Evolutionary conservation across 2,888 invertebrate species (phyloP).

Genomic region (Noctua janthina): DNA sequence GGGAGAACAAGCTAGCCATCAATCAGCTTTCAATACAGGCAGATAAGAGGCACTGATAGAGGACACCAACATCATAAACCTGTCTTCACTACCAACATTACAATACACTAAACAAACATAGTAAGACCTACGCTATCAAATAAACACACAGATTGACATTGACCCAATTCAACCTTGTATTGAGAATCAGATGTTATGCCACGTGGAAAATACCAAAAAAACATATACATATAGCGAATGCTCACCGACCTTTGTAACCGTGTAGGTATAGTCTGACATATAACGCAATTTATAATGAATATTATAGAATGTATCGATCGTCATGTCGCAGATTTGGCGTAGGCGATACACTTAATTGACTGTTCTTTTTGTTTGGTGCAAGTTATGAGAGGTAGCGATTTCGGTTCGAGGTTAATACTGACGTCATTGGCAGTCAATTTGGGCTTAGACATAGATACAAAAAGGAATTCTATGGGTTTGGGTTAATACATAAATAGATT

Average conservation of each 20-base stretch:
- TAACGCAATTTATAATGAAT: conserved; percentile 77
- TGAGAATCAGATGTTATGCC: conserved; percentile 33
- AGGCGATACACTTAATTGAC: conserved; percentile 78
- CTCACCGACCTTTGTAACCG: conserved; percentile 66
- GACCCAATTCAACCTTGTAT: conserved; percentile 59
- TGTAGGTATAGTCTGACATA: conserved; percentile 77
- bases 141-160: conserved; percentile 42
- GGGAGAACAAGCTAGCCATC: not conserved
- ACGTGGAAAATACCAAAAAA: conserved; percentile 61
- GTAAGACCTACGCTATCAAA: conserved; percentile 39
- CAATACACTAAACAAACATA: conserved; percentile 18
- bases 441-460: not conserved
- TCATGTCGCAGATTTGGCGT: conserved; percentile 70
- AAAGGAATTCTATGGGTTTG: not conserved
- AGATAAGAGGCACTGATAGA: not conserved
- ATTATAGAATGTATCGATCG: conserved; percentile 73
- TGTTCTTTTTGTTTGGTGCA: conserved; percentile 64
- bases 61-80: not conserved
- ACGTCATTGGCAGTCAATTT: conserved; percentile 6
- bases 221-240: conserved; percentile 25
- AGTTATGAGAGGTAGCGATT: conserved; percentile 45
- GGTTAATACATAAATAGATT: not conserved
- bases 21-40: not conserved
- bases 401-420: conserved; percentile 8
- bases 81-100: conserved; percentile 3